phyloP scores from a whole-genome alignment of 1,140 invertebrate genomes.

The Bicyclus anynana region DNA sequence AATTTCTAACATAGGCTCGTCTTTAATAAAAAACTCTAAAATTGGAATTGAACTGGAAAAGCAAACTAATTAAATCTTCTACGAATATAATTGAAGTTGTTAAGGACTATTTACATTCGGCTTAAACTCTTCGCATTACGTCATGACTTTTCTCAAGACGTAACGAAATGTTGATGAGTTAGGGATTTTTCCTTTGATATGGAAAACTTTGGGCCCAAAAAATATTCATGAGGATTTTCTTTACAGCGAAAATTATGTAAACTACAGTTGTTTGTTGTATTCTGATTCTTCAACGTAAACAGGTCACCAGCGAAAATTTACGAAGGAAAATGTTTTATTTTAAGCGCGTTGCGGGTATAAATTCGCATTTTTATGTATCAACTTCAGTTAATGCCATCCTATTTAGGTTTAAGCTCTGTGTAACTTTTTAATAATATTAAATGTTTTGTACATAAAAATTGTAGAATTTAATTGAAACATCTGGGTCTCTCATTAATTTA shows the following conservation, averaged over 20 bases:
- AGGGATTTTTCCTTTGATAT: slow-evolving; percentile 6
- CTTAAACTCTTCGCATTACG: neutral
- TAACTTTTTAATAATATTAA: neutral
- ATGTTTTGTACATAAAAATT: neutral
- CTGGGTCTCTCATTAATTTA: too few relatives aligned
- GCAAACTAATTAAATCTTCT: too few relatives aligned
- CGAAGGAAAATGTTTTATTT: neutral
- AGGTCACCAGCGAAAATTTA: neutral
- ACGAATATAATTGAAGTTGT: too few relatives aligned
- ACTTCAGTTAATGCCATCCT: slow-evolving; percentile 1
- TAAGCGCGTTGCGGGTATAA: neutral
- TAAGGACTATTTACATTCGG: neutral
- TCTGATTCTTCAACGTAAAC: slow-evolving; percentile 12
- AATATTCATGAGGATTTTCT: slow-evolving; percentile 14
- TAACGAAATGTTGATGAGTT: slow-evolving; percentile 4
- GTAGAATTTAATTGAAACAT: neutral
- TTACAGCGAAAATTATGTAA: slow-evolving; percentile 11
- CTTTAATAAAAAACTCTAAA: too few relatives aligned
- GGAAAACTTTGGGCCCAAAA: slow-evolving; percentile 3
- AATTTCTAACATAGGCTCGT: too few relatives aligned
- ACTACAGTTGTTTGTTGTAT: slow-evolving; percentile 13
- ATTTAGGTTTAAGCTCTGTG: neutral
- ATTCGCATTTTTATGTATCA: slow-evolving; percentile 8
- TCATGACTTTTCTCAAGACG: neutral
- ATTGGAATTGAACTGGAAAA: too few relatives aligned